These are phyloP conservation scores for Cebus imitator DNA, from an alignment of 2,113 vertebrate species.

Conservation along the genomic window DNA sequence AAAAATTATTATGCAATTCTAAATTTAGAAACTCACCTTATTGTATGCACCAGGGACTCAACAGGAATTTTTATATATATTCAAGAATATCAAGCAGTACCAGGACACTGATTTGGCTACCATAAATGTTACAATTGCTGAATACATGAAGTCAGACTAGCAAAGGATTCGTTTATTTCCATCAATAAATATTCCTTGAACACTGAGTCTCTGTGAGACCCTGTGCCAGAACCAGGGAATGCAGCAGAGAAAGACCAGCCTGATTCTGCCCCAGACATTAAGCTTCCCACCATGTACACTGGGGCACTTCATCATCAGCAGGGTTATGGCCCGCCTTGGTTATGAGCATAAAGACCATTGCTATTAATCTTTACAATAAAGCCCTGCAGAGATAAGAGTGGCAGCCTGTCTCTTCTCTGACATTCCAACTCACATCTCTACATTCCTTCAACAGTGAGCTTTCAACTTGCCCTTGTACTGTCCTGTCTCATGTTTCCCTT, in stretches of 20 bases:
- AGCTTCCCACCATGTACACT: rapidly evolving
- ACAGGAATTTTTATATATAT: background rate
- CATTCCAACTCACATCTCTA: rapidly evolving
- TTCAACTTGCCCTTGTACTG: too few relatives aligned
- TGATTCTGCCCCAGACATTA: background rate
- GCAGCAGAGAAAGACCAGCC: rapidly evolving
- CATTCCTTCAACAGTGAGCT: background rate
- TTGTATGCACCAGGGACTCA: background rate
- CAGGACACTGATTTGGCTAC: background rate
- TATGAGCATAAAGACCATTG: background rate
- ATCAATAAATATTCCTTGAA: background rate
- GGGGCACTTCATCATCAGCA: too few relatives aligned
- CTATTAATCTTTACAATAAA: background rate
- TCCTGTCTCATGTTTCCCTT: background rate
- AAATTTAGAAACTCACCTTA: background rate
- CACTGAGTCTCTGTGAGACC: background rate
- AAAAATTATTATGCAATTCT: too few relatives aligned
- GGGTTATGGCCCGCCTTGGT: background rate
- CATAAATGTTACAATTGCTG: background rate
- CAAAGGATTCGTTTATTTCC: background rate
- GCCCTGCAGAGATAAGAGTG: background rate
- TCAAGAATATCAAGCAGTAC: background rate
- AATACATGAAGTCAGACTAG: background rate
- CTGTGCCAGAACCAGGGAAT: background rate
- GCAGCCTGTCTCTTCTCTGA: background rate